A percentile compares a stretch with the other conserved stretches of the same genome.
phyloP scores from a whole-genome alignment of 2,888 invertebrate genomes.

The Chouioia cunea region DNA sequence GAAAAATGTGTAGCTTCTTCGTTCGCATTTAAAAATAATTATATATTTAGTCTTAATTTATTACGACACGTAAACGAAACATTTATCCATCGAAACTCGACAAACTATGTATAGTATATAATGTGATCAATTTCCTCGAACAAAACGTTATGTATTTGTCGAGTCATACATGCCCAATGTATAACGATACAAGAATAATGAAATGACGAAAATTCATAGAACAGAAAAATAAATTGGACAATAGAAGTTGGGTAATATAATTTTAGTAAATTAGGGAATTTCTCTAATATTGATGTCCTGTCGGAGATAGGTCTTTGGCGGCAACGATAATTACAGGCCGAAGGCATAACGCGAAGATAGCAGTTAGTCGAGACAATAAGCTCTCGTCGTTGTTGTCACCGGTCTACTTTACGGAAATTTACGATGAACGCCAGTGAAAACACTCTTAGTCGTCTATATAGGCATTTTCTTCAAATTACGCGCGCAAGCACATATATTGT shows the following conservation, averaged over 20 bases:
- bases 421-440: background rate
- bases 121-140: too few species aligned
- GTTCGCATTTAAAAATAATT: too few species aligned
- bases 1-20: too few species aligned
- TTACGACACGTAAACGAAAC: too few species aligned
- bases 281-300: slow-evolving; percentile 22
- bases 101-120: too few species aligned
- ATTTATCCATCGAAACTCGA: too few species aligned
- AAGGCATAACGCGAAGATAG: slow-evolving; percentile 18
- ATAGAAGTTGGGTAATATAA: slow-evolving; percentile 13
- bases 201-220: background rate
- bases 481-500: background rate
- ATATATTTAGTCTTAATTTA: too few species aligned
- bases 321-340: slow-evolving; percentile 26
- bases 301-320: slow-evolving; percentile 20
- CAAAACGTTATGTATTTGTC: background rate
- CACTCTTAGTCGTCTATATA: background rate
- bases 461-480: slow-evolving; percentile 4
- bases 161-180: background rate
- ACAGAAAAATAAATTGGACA: slow-evolving; percentile 7
- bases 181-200: background rate
- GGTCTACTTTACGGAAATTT: slow-evolving; percentile 12
- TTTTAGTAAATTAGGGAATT: slow-evolving; percentile 26
- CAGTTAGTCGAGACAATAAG: slow-evolving; percentile 3
- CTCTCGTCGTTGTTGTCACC: background rate